Conservation (phyloP, 2,113 vertebrate species). For the Spermophilus dauricus region DNA sequence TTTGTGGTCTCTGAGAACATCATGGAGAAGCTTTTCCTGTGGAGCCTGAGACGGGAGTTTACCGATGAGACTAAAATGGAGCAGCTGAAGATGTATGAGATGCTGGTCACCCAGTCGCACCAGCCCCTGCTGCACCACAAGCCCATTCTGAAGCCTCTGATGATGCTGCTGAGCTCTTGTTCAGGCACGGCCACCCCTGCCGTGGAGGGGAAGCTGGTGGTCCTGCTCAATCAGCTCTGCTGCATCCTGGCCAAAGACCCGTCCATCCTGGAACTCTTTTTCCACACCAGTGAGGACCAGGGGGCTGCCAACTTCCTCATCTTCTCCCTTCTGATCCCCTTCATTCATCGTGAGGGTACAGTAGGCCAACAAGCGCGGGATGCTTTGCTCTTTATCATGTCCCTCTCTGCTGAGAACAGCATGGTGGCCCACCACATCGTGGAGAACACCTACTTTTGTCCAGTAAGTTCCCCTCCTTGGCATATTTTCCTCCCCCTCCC, state of each 20-base stretch:
- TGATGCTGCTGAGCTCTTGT: conserved; percentile 98
- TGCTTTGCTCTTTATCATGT: conserved; percentile 97
- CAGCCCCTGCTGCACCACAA: conserved; percentile 98
- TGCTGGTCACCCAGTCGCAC: conserved; percentile 95
- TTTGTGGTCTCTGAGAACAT: conserved; percentile 98
- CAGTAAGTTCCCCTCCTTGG: conserved; percentile 90
- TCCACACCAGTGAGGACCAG: conserved; percentile 98
- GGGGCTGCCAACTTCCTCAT: conserved; percentile 99
- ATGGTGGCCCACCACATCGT: conserved; percentile 95
- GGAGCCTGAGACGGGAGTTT: conserved; percentile 97
- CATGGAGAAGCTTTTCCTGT: conserved; percentile 99
- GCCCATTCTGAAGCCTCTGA: conserved; percentile 96
- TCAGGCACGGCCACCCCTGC: conserved; percentile 89
- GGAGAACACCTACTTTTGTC: conserved; percentile 98
- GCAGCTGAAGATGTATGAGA: conserved; percentile 98
- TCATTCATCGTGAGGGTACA: conserved; percentile 96
- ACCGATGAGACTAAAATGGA: conserved; percentile 97
- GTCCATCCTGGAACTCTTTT: conserved; percentile 97
- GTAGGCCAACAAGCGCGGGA: conserved; percentile 98
- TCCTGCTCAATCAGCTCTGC: conserved; percentile 96
- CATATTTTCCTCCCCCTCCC: neutral
- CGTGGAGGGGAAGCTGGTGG: conserved; percentile 95
- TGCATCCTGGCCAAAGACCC: conserved; percentile 97
- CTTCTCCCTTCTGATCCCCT: conserved; percentile 98
- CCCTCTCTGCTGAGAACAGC: conserved; percentile 95